These are phyloP conservation scores for Scomber japonicus DNA, from an alignment of 2,113 vertebrate genomes.

Conservation along the genomic window DNA sequence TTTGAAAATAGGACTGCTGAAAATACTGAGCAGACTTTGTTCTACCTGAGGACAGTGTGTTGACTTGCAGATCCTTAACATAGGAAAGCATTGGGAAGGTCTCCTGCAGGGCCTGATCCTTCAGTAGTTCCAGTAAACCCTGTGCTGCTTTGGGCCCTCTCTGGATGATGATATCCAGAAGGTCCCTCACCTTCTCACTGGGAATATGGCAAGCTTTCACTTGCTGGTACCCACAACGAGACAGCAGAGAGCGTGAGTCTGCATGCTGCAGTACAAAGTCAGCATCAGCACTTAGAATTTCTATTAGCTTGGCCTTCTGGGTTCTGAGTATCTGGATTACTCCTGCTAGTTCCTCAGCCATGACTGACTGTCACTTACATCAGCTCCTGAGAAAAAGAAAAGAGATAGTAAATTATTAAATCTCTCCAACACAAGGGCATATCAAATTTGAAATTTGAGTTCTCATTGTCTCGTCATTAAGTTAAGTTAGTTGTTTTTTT, in stretches of 20 bases:
- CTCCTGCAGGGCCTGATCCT: slow-evolving; percentile 60
- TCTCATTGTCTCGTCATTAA: too few relatives aligned
- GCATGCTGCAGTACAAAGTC: slow-evolving; percentile 82
- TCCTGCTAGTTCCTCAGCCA: slow-evolving; percentile 60
- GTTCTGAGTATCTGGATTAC: slow-evolving; percentile 64
- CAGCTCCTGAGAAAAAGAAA: slow-evolving; percentile 32
- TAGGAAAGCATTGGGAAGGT: slow-evolving; percentile 76
- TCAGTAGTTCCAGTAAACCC: slow-evolving; percentile 73
- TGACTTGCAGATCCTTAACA: slow-evolving; percentile 51
- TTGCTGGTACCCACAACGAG: slow-evolving; percentile 69
- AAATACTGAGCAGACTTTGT: not conserved
- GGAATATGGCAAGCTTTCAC: slow-evolving; percentile 68
- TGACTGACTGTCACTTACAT: slow-evolving; percentile 35
- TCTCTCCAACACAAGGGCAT: not conserved
- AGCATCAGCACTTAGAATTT: slow-evolving; percentile 77
- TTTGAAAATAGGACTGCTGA: not conserved
- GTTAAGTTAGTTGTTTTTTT: not conserved
- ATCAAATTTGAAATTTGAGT: slow-evolving; percentile 4
- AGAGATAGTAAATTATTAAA: not conserved
- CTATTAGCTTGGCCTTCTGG: slow-evolving; percentile 70
- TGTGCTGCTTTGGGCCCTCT: slow-evolving; percentile 58
- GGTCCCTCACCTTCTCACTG: slow-evolving; percentile 72
- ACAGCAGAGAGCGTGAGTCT: slow-evolving; percentile 71
- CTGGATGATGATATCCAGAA: slow-evolving; percentile 80
- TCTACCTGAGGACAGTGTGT: slow-evolving; percentile 51